A percentile compares a stretch with the other conserved stretches of the same genome.
These are phyloP conservation scores for Thalpophila matura DNA, from an alignment of 2,888 invertebrate species.

Conservation along the genomic window DNA sequence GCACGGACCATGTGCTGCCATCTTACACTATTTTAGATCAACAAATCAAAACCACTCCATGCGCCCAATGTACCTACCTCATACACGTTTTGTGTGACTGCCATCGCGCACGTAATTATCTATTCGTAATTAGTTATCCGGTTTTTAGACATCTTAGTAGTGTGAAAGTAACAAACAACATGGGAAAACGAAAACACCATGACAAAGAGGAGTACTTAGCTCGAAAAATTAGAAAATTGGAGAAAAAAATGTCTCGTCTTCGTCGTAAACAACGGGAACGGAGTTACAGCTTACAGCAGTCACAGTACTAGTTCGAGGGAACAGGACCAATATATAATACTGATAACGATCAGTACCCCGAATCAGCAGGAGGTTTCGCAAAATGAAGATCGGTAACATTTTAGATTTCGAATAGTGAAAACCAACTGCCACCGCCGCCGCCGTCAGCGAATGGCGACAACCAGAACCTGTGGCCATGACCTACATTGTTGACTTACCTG, in stretches of 20 bases:
- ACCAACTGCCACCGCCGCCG: no score
- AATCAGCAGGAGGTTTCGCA: not conserved
- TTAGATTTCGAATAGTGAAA: not conserved
- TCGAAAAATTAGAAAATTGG: slow-evolving; percentile 4
- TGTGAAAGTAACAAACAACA: no score
- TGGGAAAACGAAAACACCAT: not conserved
- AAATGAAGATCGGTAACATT: not conserved
- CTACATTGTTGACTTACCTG: no score
- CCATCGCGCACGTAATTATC: slow-evolving; percentile 2
- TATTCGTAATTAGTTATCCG: not conserved
- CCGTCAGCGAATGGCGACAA: no score
- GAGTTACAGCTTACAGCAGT: no score
- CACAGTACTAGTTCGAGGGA: slow-evolving; percentile 3
- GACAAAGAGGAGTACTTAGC: slow-evolving; percentile 2
- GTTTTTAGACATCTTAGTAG: not conserved
- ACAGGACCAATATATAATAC: not conserved
- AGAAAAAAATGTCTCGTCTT: slow-evolving; percentile 14
- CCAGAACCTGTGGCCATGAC: no score
- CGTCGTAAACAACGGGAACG: slow-evolving; percentile 10
- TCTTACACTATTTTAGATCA: slow-evolving; percentile 9
- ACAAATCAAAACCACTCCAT: not conserved
- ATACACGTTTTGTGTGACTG: slow-evolving; percentile 9
- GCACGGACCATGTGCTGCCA: slow-evolving; percentile 11
- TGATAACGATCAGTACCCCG: not conserved
- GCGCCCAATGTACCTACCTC: slow-evolving; percentile 9